Base-by-base conservation (phyloP, 2,797 vertebrate species). In the Leucoraja ocellata region DNA sequence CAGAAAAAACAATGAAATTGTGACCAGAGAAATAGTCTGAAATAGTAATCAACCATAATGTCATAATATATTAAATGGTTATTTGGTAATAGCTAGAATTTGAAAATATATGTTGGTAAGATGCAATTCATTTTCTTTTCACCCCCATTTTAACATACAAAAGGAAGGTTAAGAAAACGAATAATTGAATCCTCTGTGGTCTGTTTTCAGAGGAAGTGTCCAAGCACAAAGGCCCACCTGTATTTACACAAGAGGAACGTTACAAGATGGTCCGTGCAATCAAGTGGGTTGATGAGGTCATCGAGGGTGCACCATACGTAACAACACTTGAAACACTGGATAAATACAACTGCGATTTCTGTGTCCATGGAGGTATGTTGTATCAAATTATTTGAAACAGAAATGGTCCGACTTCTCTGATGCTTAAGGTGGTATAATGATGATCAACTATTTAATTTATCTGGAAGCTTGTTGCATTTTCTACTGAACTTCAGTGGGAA, bases 241-340 rank as follows among this genome's bases (percentile, higher is more conserved):
- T 99, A 94, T 99, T 99, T 95, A 99, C 98, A 0, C 98, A 99
- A 95, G 98, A 96, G 46, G 99, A 99, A 93, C 96, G 99, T 91
- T 99, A 99, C 95, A 98, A 98, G 96, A 99, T 99, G 98, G 99
- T 99, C 58, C 97, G 96, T 2, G 98, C 98, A 93, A 99, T 99
- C 95, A 99, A 99, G 95, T 99, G 99, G 99, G 99, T 99, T 95
- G 98, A 99, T 93, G 98, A 99, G 94, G 97, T 99, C 7, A 98
- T 98, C 8, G 97, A 98, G 2, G 98, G 98, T 0, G 99, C 98
- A 0, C 98, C 99, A 0, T 99, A 99, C 2, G 98, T 99, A 94
- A 99, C 99, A 95, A 99, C 98, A 0, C 96, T 99, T 96, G 97
- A 98, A 95, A 99, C 98, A 0, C 96, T 99, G 94, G 97, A 99